Evolutionary conservation across 2,797 vertebrate species (phyloP).

Genomic region (Sebastes variabilis): DNA sequence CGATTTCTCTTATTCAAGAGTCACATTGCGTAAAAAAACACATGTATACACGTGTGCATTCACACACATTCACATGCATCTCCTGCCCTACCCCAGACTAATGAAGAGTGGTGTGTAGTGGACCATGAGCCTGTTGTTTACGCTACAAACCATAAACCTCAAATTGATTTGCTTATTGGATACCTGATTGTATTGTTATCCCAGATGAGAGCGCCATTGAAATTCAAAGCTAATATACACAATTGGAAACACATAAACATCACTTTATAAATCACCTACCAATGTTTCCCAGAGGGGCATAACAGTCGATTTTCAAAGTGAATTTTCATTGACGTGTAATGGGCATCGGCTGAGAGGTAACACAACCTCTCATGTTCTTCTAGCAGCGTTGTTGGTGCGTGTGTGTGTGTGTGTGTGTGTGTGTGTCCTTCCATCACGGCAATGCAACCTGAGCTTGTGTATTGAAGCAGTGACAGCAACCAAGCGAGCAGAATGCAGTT

Average conservation of each 20-base stretch:
- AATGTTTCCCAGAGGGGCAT: background rate
- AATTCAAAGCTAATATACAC: constrained; percentile 26
- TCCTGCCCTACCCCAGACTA: background rate
- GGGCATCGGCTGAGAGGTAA: background rate
- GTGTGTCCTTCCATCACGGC: background rate
- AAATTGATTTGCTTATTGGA: constrained; percentile 47
- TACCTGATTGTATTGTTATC: constrained; percentile 42
- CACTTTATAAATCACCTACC: constrained; percentile 10
- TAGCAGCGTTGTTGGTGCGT: background rate
- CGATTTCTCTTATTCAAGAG: background rate
- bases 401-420: background rate
- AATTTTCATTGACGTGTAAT: constrained; percentile 24
- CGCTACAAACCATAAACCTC: constrained; percentile 23
- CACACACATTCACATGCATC: background rate
- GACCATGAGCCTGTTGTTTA: constrained; percentile 26
- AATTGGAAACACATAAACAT: constrained; percentile 26
- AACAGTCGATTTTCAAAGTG: constrained; percentile 18
- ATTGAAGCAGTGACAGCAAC: constrained; percentile 20
- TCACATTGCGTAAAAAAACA: background rate
- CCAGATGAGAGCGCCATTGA: constrained; percentile 3
- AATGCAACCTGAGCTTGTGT: constrained; percentile 28
- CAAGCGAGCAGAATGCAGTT: constrained; percentile 20
- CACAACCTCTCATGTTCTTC: constrained; percentile 1
- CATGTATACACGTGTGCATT: background rate
- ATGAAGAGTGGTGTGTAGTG: constrained; percentile 29